Evolutionary conservation across 2,797 vertebrate species (phyloP), one percentile per base, ranked within the genome.

Genomic region (Serranus cabrilla): DNA sequence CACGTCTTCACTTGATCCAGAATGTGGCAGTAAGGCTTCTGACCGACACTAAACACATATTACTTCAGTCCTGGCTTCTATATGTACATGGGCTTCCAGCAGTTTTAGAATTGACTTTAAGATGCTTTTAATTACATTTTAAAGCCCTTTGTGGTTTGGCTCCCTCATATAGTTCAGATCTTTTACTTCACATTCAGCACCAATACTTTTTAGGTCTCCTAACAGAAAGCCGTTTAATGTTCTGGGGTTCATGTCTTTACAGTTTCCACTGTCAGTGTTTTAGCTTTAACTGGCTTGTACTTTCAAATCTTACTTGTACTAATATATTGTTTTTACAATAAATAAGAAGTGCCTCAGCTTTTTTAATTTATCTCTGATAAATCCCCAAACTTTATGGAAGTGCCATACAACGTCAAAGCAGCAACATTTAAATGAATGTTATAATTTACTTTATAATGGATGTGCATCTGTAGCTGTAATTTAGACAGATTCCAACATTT

Each of bases 81-180:
- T 51, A 49, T 23, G 60, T 14, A 61, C 47, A 45, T 12, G 39
- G 14, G 47, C 55, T 85, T 91, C 85, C 87, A 87, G 82, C 56
- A 84, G 89, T 76, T 83, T 79, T 64, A 89, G 62, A 83, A 80
- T 56, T 72, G 43, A 86, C 61, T 81, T 73, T 78, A 81, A 87
- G 61, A 89, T 45, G 50, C 60, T 82, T 80, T 87, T 91, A 87
- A 90, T 91, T 81, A 80, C 59, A 80, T 84, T 72, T 84, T 78
- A 84, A 89, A 85, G 76, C 71, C 76, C 59, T 85, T 64, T 84
- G 78, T 75, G 90, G 89, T 85, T 88, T 91, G 90, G 88, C 81
- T 75, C 12, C 0, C 16, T 71, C 10, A 8, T 77, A 23, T 77
- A 77, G 74, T 78, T 80, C 21, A 78, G 61, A 84, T 76, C 39